Percentiles rank a stretch among this genome's conserved stretches.
phyloP scores from a whole-genome alignment of 2,888 invertebrate genomes.

The Ommatoiulus sabulosus region DNA sequence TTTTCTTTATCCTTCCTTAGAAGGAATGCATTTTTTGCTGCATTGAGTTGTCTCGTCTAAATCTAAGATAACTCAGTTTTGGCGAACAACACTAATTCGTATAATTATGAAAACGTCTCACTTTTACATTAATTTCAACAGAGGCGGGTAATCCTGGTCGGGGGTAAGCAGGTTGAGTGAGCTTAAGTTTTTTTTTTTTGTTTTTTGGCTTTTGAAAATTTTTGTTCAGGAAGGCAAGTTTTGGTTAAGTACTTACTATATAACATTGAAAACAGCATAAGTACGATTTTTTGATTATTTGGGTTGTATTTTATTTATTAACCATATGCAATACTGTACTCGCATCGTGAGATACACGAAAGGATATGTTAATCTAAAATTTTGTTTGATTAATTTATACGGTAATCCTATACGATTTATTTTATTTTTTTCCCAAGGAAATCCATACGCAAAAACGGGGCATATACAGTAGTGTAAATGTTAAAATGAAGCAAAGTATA shows the following conservation, averaged over 20 bases:
- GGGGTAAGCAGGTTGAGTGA: no score
- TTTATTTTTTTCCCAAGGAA: no score
- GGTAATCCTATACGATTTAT: background rate
- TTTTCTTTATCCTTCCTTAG: background rate
- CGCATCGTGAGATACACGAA: background rate
- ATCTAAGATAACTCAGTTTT: background rate
- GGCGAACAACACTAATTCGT: background rate
- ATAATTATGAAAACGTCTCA: background rate
- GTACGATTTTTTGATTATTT: background rate
- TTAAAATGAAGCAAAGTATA: no score
- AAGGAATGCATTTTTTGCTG: background rate
- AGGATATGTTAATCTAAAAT: background rate
- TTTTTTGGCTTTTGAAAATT: no score
- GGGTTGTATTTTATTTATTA: background rate
- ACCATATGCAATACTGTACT: no score
- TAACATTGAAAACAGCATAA: background rate
- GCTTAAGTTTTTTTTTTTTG: no score
- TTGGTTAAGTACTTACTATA: background rate
- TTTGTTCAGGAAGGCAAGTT: background rate
- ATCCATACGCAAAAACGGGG: background rate
- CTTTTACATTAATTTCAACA: background rate
- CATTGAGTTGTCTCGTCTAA: background rate
- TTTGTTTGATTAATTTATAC: background rate
- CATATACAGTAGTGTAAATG: no score
- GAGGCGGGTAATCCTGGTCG: background rate